These are phyloP conservation scores for Malachius bipustulatus DNA, from an alignment of 2,888 invertebrate species.

Conservation along the genomic window DNA sequence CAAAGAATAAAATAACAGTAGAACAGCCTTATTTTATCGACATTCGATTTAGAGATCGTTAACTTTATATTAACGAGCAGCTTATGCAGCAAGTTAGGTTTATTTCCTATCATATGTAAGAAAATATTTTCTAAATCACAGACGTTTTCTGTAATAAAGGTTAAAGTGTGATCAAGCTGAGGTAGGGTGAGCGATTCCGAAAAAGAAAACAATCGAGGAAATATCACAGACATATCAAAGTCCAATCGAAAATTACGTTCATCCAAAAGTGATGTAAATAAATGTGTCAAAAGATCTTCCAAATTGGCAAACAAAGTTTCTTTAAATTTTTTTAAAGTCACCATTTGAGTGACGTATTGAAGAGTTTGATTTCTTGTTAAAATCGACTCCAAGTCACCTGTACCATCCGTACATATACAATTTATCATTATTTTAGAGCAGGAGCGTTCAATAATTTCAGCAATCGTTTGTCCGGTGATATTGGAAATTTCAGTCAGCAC, in stretches of 20 bases:
- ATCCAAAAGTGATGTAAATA: constrained; percentile 32
- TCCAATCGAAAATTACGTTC: constrained; percentile 18
- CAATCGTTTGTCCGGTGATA: constrained; percentile 1
- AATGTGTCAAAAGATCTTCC: constrained; percentile 28
- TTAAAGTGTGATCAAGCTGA: constrained; percentile 23
- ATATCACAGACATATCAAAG: constrained; percentile 21
- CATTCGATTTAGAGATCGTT: not conserved
- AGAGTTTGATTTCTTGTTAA: not conserved
- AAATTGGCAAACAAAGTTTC: constrained; percentile 19
- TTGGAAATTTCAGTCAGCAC: constrained; percentile 15
- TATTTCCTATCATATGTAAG: not conserved
- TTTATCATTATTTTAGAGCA: not conserved
- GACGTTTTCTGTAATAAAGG: not conserved
- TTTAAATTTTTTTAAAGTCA: constrained; percentile 14
- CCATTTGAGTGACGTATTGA: not conserved
- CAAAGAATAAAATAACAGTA: constrained; percentile 45
- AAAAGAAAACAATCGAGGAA: constrained; percentile 26
- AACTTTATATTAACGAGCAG: not conserved
- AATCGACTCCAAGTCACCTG: not conserved
- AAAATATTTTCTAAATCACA: not conserved
- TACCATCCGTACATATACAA: not conserved
- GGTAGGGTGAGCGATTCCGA: constrained; percentile 30
- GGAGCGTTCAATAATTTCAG: constrained; percentile 11
- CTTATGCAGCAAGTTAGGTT: not conserved
- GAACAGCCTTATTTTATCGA: constrained; percentile 41